Base-by-base conservation (phyloP, 2,113 vertebrate species). In the Heliornis fulica region DNA sequence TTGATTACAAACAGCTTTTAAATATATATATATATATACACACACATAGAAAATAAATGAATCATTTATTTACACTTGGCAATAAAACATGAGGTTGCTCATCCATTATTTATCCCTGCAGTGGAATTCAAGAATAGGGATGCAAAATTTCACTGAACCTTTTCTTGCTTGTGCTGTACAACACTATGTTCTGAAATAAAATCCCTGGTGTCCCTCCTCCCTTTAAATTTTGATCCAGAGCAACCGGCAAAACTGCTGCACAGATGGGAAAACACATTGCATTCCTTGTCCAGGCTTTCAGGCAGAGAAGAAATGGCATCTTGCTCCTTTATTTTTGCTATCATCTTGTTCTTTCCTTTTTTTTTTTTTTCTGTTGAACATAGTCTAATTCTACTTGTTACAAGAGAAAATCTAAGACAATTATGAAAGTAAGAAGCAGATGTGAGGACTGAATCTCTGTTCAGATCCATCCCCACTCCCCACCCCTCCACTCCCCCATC, bases 21-120 rank as follows among this genome's bases (percentile, higher is more conserved):
- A 69, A 72, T 46, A 46, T 46, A 72, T 66, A 87, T 48, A 94
- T 88, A 89, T 54, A 65, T 51, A n/a, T n/a, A 79, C 29, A 31
- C 36, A 53, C 2, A 36, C 32, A 43, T 50, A 79, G 29, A 68
- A 87, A 94, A 90, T 76, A 89, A 91, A 93, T 91, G 59, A 95
- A 94, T 91, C 13, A 92, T 94, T 96, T 89, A 88, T 90, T 87
- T 92, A 85, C 50, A 31, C 63, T 93, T 95, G 83, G 84, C 89
- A 97, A 96, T 90, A 97, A 94, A 95, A 96, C 66, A 96, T 95
- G 87, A 96, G 77, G 83, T 51, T 66, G 34, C 31, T 83, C 61
- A 93, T 95, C 84, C 61, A 97, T 96, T 90, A 97, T 94, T 97
- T 93, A 96, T 69, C 89, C 83, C 50, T 57, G 78, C n/a, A 45